A percentile compares a stretch with the other conserved stretches of the same genome.
Conservation (phyloP, 2,113 vertebrate genomes). For the Menura novaehollandiae region DNA sequence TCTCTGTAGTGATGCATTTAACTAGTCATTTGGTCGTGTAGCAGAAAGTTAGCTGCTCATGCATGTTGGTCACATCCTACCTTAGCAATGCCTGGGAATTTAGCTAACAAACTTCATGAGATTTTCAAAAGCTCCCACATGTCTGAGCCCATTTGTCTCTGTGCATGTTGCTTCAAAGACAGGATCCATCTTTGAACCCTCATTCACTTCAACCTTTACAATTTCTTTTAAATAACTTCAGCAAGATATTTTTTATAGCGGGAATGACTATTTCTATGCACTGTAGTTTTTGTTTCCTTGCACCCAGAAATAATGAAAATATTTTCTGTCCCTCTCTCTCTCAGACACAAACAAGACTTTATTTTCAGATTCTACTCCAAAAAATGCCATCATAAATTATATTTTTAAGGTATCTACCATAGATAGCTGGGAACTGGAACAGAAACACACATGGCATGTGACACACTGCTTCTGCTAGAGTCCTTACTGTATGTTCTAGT, state of each 20-base stretch:
- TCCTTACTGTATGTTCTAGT: background rate
- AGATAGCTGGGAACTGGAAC: background rate
- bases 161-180: background rate
- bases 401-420: background rate
- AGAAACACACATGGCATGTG: background rate
- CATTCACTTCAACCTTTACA: background rate
- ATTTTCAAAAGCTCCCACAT: background rate
- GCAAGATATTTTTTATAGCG: background rate
- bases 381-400: background rate
- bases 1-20: background rate
- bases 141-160: background rate
- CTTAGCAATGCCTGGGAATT: background rate
- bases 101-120: background rate
- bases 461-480: background rate
- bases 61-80: background rate
- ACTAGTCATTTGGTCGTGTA: background rate
- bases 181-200: background rate
- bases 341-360: background rate
- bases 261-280: background rate
- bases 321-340: background rate
- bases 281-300: background rate
- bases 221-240: background rate
- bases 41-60: background rate
- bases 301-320: background rate
- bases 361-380: background rate